Evolutionary conservation across 2,888 invertebrate species (phyloP), one percentile per base, ranked within the genome.

Genomic region (Agrochola macilenta): DNA sequence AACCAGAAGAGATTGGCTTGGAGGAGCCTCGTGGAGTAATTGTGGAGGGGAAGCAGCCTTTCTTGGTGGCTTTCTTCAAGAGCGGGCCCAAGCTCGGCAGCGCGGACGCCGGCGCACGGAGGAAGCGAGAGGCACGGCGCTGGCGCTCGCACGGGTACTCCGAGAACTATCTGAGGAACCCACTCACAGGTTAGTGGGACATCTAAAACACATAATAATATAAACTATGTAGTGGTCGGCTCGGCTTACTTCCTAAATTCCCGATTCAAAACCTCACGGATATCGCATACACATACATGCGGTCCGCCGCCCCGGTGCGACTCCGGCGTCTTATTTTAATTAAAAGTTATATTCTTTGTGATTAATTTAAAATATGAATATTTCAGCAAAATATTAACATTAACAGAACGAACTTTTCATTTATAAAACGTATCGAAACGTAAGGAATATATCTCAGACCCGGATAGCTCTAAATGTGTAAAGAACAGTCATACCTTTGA

Each of bases 11-110:
- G 88, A 98, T 99, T 75, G 99, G 99, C 0, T 94, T 99, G 57
- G 97, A 98, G 30, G 98, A 98, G 86, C 97, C 98, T 9, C 97
- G 97, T 83, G 98, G 98, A 1, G 90, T 91, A 2, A 86, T 92
- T 2, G 90, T 92, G 0, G 98, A 98, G 89, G 98, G 98, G 84
- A 98, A 98, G 88, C 99, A 99, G 92, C 99, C 99, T 0, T 99
- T 99, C 93, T 97, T 99, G 97, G 99, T 99, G 17, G 99, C 98
- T 0, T 99, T 99, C 94, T 97, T 98, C 92, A 98, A 98, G 92
- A 98, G 97, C 78, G 97, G 97, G 0, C 97, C 97, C 0, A 96
- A 95, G 80, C 94, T 97, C 5, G 93, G 94, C 52, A 91, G 91
- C n/a, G 94, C 97, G 4, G 97, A 97, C 88, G 95, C 95, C 1